Evolutionary conservation across 1,140 invertebrate genomes (phyloP), one percentile per base, ranked within the genome.

Genomic region (Anadara kagoshimensis): DNA sequence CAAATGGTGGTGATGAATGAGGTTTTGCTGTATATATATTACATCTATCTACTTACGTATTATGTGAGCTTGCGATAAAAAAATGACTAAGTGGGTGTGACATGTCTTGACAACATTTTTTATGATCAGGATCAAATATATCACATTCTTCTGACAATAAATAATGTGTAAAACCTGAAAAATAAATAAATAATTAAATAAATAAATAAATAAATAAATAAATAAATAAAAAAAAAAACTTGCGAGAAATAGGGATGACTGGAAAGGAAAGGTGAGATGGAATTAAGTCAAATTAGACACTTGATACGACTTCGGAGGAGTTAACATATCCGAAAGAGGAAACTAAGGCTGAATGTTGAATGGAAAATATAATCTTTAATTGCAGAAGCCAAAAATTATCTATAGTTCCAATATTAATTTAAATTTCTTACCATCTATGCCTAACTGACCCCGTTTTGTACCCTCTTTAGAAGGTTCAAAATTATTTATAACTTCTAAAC

Each of bases 61-160:
- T 93, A 82, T 93, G 92, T 20, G 93, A 93, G 12, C 92, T 91
- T 11, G 92, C 90, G 53, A 94, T 93, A 81, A 91, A 94, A 81
- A 94, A 94, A 82, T 93, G 90, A 53, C 88, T 83, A 29, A 94
- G 82, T 5, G 93, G 93, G 64, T 91, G 90, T 18, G 78, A 89
- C 93, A 93, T 93, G 79, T 93, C 92, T 77, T 93, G 91, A 78
- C 90, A 91, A 16, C 93, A 89, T 11, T 70, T 77, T 61, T 83
- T 74, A 68, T 92, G 91, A 29, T 85, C 83, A n/a, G 88, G 86
- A 80, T 92, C 91, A 83, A 93, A 93, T 54, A 92, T 86, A 82
- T 91, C 90, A 86, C 92, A 92, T 78, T 92, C 90, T 56, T 91
- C 88, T 14, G 91, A 92, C 63, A 92, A 80, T 16, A 93, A 87